Evolutionary conservation across 2,797 vertebrate genomes (phyloP).

Genomic region (Sitta carolinensis): DNA sequence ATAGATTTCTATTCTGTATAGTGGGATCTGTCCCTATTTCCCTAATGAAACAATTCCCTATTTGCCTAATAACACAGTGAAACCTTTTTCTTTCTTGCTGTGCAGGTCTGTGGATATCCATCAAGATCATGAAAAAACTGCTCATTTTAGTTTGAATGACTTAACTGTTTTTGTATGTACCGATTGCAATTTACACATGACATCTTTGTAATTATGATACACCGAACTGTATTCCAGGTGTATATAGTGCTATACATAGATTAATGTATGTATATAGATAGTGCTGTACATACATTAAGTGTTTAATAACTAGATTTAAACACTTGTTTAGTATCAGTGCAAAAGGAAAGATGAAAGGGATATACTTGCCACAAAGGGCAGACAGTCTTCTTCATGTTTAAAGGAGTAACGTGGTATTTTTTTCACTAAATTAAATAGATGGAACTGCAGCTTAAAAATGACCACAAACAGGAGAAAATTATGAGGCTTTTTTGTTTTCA

Average conservation of each 20-base stretch:
- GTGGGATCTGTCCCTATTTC: background rate
- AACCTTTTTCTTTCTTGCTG: background rate
- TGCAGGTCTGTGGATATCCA: background rate
- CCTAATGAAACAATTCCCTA: background rate
- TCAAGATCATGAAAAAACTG: background rate
- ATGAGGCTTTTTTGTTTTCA: background rate
- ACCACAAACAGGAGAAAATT: background rate
- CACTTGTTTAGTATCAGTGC: background rate
- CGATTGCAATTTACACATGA: background rate
- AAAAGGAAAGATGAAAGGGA: background rate
- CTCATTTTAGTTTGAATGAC: background rate
- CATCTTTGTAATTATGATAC: background rate
- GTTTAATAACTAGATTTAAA: background rate
- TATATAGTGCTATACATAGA: background rate
- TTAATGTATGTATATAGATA: background rate
- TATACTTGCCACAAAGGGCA: background rate
- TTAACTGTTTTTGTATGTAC: background rate
- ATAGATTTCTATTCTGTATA: background rate
- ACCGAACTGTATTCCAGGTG: background rate
- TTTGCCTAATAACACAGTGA: background rate
- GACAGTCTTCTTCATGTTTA: background rate
- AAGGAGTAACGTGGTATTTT: background rate
- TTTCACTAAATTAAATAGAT: constrained; percentile 23
- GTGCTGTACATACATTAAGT: background rate
- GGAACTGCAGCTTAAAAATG: constrained; percentile 9